Evolutionary conservation across 2,888 invertebrate genomes (phyloP).

Genomic region (Caenorhabditis auriculariae): DNA sequence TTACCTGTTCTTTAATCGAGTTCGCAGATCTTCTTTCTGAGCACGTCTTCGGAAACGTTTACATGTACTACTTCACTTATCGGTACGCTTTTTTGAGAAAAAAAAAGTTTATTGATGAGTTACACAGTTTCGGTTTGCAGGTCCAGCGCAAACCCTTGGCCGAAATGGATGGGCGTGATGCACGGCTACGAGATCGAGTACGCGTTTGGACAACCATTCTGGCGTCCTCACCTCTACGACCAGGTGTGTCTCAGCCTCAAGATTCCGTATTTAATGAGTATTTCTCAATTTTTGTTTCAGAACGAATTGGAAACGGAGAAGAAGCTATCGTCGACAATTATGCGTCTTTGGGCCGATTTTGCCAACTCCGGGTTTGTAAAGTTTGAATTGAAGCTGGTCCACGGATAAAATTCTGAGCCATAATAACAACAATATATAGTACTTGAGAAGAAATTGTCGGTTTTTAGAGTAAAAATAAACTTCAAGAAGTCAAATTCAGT

Average conservation of each 20-base stretch:
- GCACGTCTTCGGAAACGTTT: conserved; percentile 53
- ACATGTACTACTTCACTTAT: conserved; percentile 62
- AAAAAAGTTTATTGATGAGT: neutral
- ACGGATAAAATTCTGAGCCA: neutral
- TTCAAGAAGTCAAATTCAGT: too few species aligned
- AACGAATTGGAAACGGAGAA: conserved; percentile 66
- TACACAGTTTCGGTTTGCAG: conserved; percentile 15
- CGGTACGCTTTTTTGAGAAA: conserved; percentile 37
- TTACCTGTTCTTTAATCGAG: conserved; percentile 80
- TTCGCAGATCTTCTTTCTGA: conserved; percentile 60
- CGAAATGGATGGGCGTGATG: conserved; percentile 98
- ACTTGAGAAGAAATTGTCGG: too few species aligned
- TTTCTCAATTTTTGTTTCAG: conserved; percentile 67
- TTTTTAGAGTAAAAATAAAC: too few species aligned
- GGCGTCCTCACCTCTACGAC: conserved; percentile 79
- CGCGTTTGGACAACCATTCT: conserved; percentile 91
- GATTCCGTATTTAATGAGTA: neutral
- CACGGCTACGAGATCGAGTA: conserved; percentile 98
- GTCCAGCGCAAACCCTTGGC: conserved; percentile 81
- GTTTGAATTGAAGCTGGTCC: neutral
- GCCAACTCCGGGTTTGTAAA: conserved; percentile 83
- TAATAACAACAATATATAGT: neutral
- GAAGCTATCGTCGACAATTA: conserved; percentile 81
- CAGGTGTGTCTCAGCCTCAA: conserved; percentile 2
- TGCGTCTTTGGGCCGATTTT: conserved; percentile 88